Conservation (phyloP, 1,140 invertebrate species). For the Homalodisca vitripennis region DNA sequence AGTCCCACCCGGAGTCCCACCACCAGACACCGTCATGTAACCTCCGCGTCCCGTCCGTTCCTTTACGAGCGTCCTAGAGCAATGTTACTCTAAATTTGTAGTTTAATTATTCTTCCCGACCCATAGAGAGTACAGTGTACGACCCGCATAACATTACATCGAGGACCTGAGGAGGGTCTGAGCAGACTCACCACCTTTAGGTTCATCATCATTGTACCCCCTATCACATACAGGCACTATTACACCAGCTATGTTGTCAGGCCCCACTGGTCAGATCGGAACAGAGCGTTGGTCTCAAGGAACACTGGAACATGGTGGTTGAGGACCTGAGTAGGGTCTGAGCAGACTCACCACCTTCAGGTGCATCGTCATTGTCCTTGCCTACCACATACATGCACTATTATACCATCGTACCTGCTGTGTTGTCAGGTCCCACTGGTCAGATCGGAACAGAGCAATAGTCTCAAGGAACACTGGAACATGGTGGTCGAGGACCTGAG, state of each 20-base stretch:
- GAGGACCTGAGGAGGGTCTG: constrained; percentile 77
- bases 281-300: constrained; percentile 57
- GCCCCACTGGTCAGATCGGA: constrained; percentile 77
- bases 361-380: constrained; percentile 75
- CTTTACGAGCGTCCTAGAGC: too few species aligned
- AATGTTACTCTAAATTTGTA: too few species aligned
- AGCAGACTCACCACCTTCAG: constrained; percentile 74
- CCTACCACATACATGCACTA: too few species aligned
- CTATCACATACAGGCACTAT: too few species aligned
- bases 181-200: constrained; percentile 74
- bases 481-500: constrained; percentile 83
- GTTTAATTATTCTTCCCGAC: too few species aligned
- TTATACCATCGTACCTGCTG: constrained; percentile 74
- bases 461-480: constrained; percentile 80
- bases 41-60: too few species aligned
- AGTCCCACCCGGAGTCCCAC: too few species aligned
- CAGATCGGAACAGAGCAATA: constrained; percentile 55
- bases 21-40: too few species aligned
- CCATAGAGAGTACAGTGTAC: too few species aligned
- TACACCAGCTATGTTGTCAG: constrained; percentile 89
- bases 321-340: constrained; percentile 77
- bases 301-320: constrained; percentile 93
- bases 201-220: constrained; percentile 77
- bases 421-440: constrained; percentile 91
- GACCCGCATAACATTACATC: too few species aligned